Conservation (phyloP, 2,113 vertebrate species). For the Oryzias curvinotus region DNA sequence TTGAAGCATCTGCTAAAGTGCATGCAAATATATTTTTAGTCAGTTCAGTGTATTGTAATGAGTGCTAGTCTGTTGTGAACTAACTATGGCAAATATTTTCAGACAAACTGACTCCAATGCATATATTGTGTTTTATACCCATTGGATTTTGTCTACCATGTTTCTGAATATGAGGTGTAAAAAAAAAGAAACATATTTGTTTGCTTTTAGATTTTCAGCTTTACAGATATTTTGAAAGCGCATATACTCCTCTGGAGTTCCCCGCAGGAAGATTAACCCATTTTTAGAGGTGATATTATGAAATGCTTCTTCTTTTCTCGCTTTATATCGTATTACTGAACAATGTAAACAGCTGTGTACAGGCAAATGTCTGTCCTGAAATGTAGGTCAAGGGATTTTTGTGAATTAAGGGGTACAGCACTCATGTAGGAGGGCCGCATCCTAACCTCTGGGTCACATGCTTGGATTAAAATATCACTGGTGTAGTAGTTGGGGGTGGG, state of each 20-base stretch:
- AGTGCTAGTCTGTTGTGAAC: background rate
- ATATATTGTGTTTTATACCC: no score
- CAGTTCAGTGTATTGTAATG: no score
- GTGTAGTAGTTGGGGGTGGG: background rate
- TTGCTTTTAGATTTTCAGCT: conserved; percentile 42
- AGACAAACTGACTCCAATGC: no score
- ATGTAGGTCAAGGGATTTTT: conserved; percentile 64
- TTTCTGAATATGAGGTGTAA: background rate
- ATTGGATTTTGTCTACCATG: no score
- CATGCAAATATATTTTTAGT: background rate
- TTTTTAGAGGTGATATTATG: conserved; percentile 39
- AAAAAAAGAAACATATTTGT: conserved; percentile 14
- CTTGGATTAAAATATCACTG: conserved; percentile 51
- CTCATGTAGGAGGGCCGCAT: background rate
- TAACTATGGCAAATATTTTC: no score
- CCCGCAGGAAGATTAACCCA: conserved; percentile 66
- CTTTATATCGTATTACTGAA: conserved; percentile 30
- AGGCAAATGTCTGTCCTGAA: conserved; percentile 12
- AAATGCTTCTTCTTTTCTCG: conserved; percentile 41
- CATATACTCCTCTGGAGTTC: conserved; percentile 60
- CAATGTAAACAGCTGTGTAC: conserved; percentile 50
- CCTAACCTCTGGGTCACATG: conserved; percentile 26
- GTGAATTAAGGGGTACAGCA: conserved; percentile 21
- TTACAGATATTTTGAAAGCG: conserved; percentile 58
- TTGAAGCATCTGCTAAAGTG: background rate